Conservation (phyloP, 2,797 vertebrate genomes). For the Myotis myotis region DNA sequence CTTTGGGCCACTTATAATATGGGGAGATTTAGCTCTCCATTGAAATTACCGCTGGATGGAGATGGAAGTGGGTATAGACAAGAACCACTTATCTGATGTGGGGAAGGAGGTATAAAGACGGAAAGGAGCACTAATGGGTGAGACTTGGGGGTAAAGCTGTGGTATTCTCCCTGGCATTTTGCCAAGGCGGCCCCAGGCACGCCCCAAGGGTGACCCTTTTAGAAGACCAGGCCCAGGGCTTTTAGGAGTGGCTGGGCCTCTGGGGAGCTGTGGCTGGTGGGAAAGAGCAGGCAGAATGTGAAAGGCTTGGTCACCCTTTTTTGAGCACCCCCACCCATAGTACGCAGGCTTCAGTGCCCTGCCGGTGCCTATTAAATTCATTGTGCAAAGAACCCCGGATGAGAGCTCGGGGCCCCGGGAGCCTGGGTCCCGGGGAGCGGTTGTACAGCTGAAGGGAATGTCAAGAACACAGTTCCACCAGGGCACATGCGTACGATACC, state of each 20-base stretch:
- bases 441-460: neutral
- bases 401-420: neutral
- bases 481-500: neutral
- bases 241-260: neutral
- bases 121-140: neutral
- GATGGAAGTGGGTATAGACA: neutral
- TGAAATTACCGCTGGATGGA: neutral
- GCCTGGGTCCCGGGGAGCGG: neutral
- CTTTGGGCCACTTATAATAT: neutral
- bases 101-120: neutral
- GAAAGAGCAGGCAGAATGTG: neutral
- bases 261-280: neutral
- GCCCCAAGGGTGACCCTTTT: neutral
- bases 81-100: neutral
- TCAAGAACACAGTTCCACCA: neutral
- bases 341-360: neutral
- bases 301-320: neutral
- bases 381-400: neutral
- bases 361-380: neutral
- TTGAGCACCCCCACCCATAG: neutral
- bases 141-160: neutral
- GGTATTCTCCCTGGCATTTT: neutral
- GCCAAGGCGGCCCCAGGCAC: neutral
- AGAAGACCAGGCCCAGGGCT: neutral
- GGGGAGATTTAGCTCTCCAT: neutral